Evolutionary conservation across 53 echinoderm and acorn worm species (phyloP), one percentile per base, ranked within the genome.

Genomic region (Paelopatides confundens): DNA sequence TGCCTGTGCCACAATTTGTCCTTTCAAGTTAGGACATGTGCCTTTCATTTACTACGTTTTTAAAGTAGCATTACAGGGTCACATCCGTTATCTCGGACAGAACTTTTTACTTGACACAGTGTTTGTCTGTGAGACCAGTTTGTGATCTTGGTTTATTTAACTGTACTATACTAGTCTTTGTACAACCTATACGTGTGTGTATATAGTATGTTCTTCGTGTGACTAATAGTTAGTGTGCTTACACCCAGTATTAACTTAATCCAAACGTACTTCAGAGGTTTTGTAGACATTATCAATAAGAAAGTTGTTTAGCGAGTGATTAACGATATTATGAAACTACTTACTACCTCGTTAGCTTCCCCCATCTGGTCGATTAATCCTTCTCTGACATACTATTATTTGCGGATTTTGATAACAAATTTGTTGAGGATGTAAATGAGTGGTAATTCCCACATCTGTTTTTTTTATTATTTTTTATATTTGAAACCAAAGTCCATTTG

Each of bases 291-390:
- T 74, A 46, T 74, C 46, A 27, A 74, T n/a, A 74, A 40, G 26
- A 21, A 43, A 46, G 74, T 39, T 74, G 74, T 74, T 74, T 74
- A 74, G 39, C 35, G 74, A 46, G 74, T 46, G 74, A 74, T 74
- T 74, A 74, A 58, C 58, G 40, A 6, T 46, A 4, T 46, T 46
- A 27, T 40, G 38, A 74, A 74, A 40, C 74, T 46, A 39, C 74
- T 39, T 74, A 46, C 7, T 26, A 21, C 38, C 39, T 40, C 74
- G 39, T 74, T 46, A 74, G 74, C 46, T 40, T 74, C n/a, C 71
- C n/a, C 43, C 74, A 74, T 74, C 74, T 74, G 47, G 39, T 74
- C 13, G 21, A 17, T 43, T 35, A 40, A 46, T 38, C 17, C 74
- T 40, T 39, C 39, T 74, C 40, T 74, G 74, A 74, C 74, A 74